These are phyloP conservation scores for Meloidogyne hapla DNA, from an alignment of 1,140 invertebrate genomes.

Conservation along the genomic window DNA sequence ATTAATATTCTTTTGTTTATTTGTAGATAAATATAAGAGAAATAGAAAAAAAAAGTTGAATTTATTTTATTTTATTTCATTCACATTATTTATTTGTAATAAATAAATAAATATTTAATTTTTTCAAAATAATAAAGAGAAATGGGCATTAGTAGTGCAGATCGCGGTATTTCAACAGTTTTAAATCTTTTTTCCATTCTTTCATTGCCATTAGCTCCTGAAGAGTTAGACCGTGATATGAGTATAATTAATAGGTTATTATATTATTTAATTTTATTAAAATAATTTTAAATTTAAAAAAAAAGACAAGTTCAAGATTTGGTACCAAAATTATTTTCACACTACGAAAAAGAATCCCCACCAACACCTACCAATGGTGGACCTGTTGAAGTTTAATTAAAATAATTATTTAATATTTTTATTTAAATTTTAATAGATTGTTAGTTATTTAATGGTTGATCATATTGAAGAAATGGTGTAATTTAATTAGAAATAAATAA, in stretches of 20 bases:
- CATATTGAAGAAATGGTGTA: conserved; percentile 25
- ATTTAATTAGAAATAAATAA: neutral
- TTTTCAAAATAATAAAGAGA: neutral
- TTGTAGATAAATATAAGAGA: no score
- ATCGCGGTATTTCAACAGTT: conserved; percentile 19
- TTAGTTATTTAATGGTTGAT: conserved; percentile 23
- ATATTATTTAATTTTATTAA: neutral
- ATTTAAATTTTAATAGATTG: conserved; percentile 1
- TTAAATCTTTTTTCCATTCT: conserved; percentile 30
- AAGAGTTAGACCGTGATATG: conserved; percentile 22
- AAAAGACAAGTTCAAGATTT: conserved; percentile 22
- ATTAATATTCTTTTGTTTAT: no score
- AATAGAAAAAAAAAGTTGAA: no score
- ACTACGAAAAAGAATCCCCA: neutral
- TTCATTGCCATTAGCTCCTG: neutral
- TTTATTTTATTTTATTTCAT: no score
- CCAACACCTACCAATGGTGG: conserved; percentile 5
- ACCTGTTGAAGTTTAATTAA: conserved; percentile 17
- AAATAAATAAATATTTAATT: neutral
- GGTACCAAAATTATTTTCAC: conserved; percentile 15
- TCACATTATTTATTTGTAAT: neutral
- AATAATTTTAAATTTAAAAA: neutral
- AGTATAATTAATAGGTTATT: conserved; percentile 14
- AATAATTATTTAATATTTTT: neutral
- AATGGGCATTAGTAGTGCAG: conserved; percentile 17